These are phyloP conservation scores for Drosophila leonis DNA, from an alignment of 2,888 invertebrate genomes.

Conservation along the genomic window DNA sequence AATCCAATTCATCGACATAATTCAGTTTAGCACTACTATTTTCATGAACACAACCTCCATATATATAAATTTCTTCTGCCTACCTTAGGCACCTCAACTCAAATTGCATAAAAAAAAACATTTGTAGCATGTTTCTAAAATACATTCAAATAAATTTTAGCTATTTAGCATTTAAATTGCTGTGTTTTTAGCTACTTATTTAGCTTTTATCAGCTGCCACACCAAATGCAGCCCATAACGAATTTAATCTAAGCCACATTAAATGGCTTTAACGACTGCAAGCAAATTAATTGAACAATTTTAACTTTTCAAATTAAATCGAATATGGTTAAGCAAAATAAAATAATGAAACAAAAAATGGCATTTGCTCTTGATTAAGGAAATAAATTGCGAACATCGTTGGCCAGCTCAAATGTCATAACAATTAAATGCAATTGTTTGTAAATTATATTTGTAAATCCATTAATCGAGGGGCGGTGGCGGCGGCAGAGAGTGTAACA, in stretches of 20 bases:
- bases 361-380: constrained; percentile 38
- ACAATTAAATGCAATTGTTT: constrained; percentile 48
- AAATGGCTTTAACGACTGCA: background rate
- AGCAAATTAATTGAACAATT: constrained; percentile 21
- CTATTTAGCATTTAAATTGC: constrained; percentile 2
- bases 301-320: constrained; percentile 16
- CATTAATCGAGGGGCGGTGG: background rate
- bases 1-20: background rate
- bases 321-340: constrained; percentile 2
- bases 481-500: background rate
- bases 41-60: too few relatives aligned
- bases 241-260: background rate
- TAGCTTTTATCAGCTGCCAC: background rate
- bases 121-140: background rate
- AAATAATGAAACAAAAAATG: background rate
- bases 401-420: constrained; percentile 46
- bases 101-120: background rate
- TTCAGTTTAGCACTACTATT: too few relatives aligned
- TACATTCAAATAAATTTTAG: background rate
- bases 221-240: background rate
- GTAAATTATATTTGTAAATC: constrained; percentile 25
- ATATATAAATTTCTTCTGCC: background rate
- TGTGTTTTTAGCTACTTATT: background rate
- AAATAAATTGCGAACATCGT: constrained; percentile 43
- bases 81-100: background rate